These are phyloP conservation scores for Ethmia dodecea DNA, from an alignment of 2,888 invertebrate genomes.

Conservation along the genomic window DNA sequence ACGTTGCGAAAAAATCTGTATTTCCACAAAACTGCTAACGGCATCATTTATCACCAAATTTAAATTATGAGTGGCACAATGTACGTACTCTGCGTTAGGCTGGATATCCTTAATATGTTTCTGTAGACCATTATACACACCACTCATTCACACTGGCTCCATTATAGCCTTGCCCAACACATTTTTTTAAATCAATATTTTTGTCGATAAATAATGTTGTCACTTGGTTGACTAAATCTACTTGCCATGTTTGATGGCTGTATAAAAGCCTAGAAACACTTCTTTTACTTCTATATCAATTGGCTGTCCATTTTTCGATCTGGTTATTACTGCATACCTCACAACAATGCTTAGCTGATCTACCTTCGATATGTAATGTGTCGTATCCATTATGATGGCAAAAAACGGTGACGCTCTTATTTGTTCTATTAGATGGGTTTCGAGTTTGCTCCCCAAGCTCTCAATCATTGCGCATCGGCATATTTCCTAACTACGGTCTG, in stretches of 20 bases:
- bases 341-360: conserved; percentile 31
- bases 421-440: conserved; percentile 21
- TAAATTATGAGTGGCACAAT: conserved; percentile 21
- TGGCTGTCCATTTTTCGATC: conserved; percentile 18
- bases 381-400: conserved; percentile 27
- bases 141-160: conserved; percentile 23
- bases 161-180: conserved; percentile 25
- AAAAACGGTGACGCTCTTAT: conserved; percentile 28
- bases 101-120: conserved; percentile 24
- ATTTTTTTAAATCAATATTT: conserved; percentile 15
- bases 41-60: conserved; percentile 13
- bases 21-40: conserved; percentile 13
- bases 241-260: conserved; percentile 21
- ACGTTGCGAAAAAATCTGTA: conserved; percentile 16
- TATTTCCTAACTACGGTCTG: no score
- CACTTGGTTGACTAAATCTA: conserved; percentile 25
- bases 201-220: conserved; percentile 12
- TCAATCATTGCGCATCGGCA: no score
- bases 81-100: conserved; percentile 22
- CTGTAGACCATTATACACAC: conserved; percentile 22
- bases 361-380: conserved; percentile 29
- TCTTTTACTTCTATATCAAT: conserved; percentile 24
- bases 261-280: conserved; percentile 22
- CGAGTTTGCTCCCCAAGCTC: conserved; percentile 20
- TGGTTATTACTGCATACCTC: conserved; percentile 23